These are phyloP conservation scores for Myotis lucifugus DNA, from an alignment of 2,113 vertebrate genomes.

Conservation along the genomic window DNA sequence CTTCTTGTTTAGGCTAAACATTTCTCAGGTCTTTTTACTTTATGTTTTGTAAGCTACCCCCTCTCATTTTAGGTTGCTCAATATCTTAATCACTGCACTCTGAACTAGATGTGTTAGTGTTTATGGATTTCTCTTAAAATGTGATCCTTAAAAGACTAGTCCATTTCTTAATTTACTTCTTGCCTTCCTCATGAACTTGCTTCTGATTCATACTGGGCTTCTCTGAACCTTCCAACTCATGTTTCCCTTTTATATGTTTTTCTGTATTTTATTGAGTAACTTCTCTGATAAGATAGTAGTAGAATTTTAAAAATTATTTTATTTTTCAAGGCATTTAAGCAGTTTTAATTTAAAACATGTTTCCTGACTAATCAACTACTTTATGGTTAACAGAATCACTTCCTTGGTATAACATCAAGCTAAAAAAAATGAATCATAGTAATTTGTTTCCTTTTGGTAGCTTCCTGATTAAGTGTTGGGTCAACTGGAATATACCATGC, in stretches of 20 bases:
- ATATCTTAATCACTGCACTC: neutral
- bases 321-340: conserved; percentile 34
- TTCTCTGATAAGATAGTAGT: conserved; percentile 25
- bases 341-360: conserved; percentile 61
- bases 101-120: neutral
- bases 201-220: neutral
- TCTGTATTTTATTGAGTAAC: conserved; percentile 30
- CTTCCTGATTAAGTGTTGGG: neutral
- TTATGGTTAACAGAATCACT: neutral
- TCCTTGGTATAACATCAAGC: neutral
- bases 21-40: neutral
- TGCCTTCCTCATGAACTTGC: neutral
- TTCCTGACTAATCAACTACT: conserved; percentile 28
- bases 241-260: conserved; percentile 22
- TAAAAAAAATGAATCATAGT: neutral
- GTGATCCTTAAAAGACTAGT: neutral
- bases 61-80: neutral
- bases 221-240: neutral
- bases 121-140: conserved; percentile 13
- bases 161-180: neutral
- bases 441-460: neutral
- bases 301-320: conserved; percentile 22
- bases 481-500: neutral
- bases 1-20: neutral
- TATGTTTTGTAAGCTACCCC: neutral